Evolutionary conservation across 2,888 invertebrate species (phyloP), one percentile per base, ranked within the genome.

Genomic region (Cryptocephalus moraei): DNA sequence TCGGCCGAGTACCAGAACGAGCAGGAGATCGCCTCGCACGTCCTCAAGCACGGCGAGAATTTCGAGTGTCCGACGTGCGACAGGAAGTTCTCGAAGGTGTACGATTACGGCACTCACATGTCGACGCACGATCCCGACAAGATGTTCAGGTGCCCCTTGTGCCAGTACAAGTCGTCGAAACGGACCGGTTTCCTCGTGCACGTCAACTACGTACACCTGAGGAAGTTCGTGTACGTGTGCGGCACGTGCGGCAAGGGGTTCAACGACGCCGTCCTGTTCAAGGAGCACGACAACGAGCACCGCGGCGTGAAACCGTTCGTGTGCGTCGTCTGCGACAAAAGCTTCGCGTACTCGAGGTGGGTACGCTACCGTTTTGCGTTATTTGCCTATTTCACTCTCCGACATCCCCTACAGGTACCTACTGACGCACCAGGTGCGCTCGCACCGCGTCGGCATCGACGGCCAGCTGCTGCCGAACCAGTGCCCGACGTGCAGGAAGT

Each of bases 261-360:
- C 52, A 75, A 74, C 65, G 74, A 75, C 57, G 68, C 69, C 40
- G 72, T 73, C 38, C 69, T 74, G 54, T 74, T 73, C 47, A 72
- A 73, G 56, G 76, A 77, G 50, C 78, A 79, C 61, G 72, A 73
- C 57, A 77, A 78, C 58, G 74, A 75, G 10, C 76, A 76, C 62
- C 69, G 71, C 32, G 74, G 74, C 41, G 70, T 74, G 39, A 73
- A 72, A 41, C 75, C 75, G 45, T 67, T 76, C 42, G 68, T 69
- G 9, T 77, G 77, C 50, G 71, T 75, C 49, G 72, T 75, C 22
- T 77, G 77, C 52, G 71, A 73, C 44, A 75, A 75, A 47, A 70
- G 69, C 13, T 76, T 75, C 46, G 73, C 74, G n/a, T 69, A 66
- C 47, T 66, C 68, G 4, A 74, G 77, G 32, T 62, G 53, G 13